These are phyloP conservation scores for Romanogobio albipinnatus DNA, from an alignment of 2,113 vertebrate species.

Conservation along the genomic window DNA sequence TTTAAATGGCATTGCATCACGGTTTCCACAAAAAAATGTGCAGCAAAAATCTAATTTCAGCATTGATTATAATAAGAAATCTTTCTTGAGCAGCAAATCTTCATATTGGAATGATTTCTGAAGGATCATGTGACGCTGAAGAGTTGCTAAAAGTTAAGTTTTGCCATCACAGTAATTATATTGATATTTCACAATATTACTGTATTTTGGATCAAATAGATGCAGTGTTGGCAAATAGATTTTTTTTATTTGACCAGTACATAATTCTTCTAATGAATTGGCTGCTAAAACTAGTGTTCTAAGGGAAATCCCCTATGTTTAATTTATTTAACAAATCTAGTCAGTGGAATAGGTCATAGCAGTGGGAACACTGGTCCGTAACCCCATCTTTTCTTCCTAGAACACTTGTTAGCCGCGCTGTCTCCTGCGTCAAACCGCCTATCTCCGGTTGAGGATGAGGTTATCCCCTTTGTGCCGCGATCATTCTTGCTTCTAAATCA, in stretches of 20 bases:
- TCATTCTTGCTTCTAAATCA: constrained; percentile 14
- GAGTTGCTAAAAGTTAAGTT: neutral
- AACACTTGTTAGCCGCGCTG: neutral
- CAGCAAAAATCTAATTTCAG: neutral
- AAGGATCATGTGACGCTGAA: neutral
- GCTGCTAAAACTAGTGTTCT: neutral
- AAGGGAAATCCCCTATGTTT: neutral
- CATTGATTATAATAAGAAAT: neutral
- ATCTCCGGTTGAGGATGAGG: constrained; percentile 17
- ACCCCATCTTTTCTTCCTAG: constrained; percentile 2
- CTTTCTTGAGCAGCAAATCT: neutral
- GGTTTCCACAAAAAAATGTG: neutral
- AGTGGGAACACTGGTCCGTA: neutral
- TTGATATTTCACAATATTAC: no score
- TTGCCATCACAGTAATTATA: neutral
- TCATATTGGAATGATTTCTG: neutral
- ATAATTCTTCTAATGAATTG: neutral
- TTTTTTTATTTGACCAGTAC: no score
- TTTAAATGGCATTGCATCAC: neutral
- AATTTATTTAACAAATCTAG: neutral
- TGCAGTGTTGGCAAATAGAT: no score
- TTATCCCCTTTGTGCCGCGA: neutral
- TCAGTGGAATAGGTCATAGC: neutral
- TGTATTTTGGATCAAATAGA: no score
- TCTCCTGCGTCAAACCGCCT: constrained; percentile 6